Base-by-base conservation (phyloP, 2,888 invertebrate species). In the Sphaerophoria rueppellii region DNA sequence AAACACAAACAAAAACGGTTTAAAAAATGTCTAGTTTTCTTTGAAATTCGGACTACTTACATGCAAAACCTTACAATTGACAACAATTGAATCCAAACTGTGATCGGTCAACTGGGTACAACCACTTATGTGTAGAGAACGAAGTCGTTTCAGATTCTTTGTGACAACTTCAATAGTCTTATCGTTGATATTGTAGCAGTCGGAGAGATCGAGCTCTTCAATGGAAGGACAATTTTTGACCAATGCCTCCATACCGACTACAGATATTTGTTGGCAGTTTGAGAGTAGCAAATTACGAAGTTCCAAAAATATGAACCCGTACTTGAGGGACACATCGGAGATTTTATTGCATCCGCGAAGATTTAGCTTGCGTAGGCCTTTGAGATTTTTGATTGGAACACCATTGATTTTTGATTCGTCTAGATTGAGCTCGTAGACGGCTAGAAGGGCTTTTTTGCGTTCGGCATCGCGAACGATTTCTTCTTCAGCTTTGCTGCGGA, bases 131-230 rank as follows among this genome's bases (percentile, higher is more conserved):
- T 91, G 89, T 65, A 91, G 63, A 24, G 88, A 87, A 4, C 89
- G 89, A 46, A 92, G 80, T n/a, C 92, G 89, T 4, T 87, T 88
- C 35, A 94, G 89, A 74, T 91, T 91, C 52, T 90, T 91, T 0
- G 93, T 91, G 0, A 94, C 88, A 46, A 91, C 90, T 52, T 92
- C 90, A 43, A 94, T 92, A 1, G 93, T 94, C 83, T 93, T 93
- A 91, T 96, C 96, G 87, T 94, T 95, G 52, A 95, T 93, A 88
- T 94, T 94, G 87, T 93, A 93, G 90, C 95, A 96, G 89, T 95
- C 94, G 78, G 93, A 94, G 16, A 96, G 91, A 89, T 94, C 93
- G 7, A 96, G 90, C 87, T 93, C 93, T 90, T 96, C 95, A 87
- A 96, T 93, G 86, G 95, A 94, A 37, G 95, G 94, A 90, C 95